phyloP scores from a whole-genome alignment of 2,113 vertebrate genomes.

The Brachyhypopomus gauderio region DNA sequence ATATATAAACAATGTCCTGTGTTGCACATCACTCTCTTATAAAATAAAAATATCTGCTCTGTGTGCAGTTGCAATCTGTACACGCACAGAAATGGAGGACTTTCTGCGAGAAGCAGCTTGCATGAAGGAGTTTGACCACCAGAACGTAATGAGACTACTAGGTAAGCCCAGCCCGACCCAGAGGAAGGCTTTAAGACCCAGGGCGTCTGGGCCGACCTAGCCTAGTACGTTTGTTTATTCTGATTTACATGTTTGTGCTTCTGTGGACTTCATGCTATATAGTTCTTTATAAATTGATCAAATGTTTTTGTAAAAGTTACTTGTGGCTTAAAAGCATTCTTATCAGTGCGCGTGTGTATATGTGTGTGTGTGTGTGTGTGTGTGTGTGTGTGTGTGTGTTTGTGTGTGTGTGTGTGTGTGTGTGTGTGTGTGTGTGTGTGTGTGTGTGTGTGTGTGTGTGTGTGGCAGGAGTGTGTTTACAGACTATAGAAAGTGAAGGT shows the following conservation, averaged over 20 bases:
- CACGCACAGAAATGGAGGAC: conserved; percentile 89
- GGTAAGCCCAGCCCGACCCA: conserved; percentile 68
- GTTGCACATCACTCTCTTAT: not conserved
- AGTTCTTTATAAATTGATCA: no score
- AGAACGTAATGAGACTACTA: conserved; percentile 89
- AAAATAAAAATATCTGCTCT: not conserved
- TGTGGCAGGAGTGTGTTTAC: conserved; percentile 85
- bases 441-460: not conserved
- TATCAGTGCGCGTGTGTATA: no score
- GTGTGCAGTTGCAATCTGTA: conserved; percentile 85
- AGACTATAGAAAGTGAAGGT: conserved; percentile 89
- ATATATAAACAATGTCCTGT: no score
- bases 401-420: conserved; percentile 51
- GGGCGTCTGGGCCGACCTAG: no score
- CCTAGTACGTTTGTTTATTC: no score
- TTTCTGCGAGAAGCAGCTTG: conserved; percentile 90
- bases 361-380: not conserved
- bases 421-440: not conserved
- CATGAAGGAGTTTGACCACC: conserved; percentile 94
- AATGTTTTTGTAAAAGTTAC: no score
- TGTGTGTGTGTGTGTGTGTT: conserved; percentile 74
- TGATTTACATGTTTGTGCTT: no score
- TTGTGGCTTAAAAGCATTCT: no score
- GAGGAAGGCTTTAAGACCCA: no score
- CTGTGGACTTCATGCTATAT: no score